Conservation (phyloP, 2,888 invertebrate genomes). For the Scaptomyza parva region DNA sequence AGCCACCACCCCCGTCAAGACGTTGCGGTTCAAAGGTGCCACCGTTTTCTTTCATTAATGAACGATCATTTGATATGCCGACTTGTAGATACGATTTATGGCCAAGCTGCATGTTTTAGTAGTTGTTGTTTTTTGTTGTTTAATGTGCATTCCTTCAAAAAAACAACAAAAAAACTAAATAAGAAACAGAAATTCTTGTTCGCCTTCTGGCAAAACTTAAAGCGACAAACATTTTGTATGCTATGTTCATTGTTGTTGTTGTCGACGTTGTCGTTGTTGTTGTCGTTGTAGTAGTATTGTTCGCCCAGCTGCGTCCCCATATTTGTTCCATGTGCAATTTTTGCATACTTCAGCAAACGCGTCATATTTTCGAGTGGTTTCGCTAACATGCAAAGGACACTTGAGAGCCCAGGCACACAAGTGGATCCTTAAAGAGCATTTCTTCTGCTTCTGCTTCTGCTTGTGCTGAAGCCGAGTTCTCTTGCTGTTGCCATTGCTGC, state of each 20-base stretch:
- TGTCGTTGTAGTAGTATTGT: conserved; percentile 10
- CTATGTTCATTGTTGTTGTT: conserved; percentile 24
- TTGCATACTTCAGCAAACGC: conserved; percentile 84
- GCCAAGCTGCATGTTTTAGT: conserved; percentile 17
- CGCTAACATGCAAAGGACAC: conserved; percentile 83
- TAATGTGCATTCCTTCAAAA: conserved; percentile 36
- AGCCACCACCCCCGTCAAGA: conserved; percentile 28
- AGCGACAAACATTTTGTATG: conserved; percentile 57
- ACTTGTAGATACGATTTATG: conserved; percentile 52
- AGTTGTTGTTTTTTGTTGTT: conserved; percentile 34
- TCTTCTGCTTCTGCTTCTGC: conserved; percentile 58
- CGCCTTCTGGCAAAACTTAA: conserved; percentile 40
- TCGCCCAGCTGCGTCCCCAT: conserved; percentile 56
- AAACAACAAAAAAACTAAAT: neutral
- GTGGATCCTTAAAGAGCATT: conserved; percentile 83
- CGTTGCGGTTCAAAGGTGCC: conserved; percentile 71
- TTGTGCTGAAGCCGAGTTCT: conserved; percentile 48
- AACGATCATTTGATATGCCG: conserved; percentile 69
- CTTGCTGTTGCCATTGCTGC: conserved; percentile 30
- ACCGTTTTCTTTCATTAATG: conserved; percentile 60
- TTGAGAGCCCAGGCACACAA: conserved; percentile 81
- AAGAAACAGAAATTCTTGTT: conserved; percentile 46
- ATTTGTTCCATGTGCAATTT: conserved; percentile 81
- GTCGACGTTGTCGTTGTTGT: conserved; percentile 1
- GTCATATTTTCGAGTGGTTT: conserved; percentile 84